Percentiles rank a stretch among this genome's conserved stretches.
Evolutionary conservation across 1,140 invertebrate genomes (phyloP).

Genomic region (Proales similis): DNA sequence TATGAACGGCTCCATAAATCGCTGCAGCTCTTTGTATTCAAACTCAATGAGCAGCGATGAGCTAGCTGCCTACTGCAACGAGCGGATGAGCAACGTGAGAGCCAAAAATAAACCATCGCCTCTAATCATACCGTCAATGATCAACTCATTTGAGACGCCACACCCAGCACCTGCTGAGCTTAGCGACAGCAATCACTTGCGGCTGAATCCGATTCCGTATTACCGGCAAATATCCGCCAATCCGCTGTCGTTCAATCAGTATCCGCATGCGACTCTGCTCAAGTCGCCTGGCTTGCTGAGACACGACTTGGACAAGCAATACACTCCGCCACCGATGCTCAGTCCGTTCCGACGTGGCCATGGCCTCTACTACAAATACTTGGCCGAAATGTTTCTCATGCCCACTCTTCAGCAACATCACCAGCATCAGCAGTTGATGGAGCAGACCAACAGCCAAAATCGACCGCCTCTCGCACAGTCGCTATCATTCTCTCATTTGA

Average conservation of each 20-base stretch:
- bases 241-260: slow-evolving; percentile 42
- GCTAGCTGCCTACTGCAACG: no score
- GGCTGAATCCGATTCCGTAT: slow-evolving; percentile 52
- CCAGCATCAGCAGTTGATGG: slow-evolving; percentile 45
- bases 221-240: slow-evolving; percentile 51
- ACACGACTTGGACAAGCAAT: slow-evolving; percentile 56
- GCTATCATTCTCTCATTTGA: no score
- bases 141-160: slow-evolving; percentile 52
- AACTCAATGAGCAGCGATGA: no score
- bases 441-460: no score
- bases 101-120: slow-evolving; percentile 60
- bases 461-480: no score
- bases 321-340: slow-evolving; percentile 83
- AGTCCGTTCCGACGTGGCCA: slow-evolving; percentile 76
- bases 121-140: slow-evolving; percentile 56
- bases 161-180: slow-evolving; percentile 16
- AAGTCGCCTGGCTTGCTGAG: slow-evolving; percentile 43
- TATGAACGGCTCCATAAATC: no score
- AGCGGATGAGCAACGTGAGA: no score
- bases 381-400: slow-evolving; percentile 38
- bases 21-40: no score
- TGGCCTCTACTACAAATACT: slow-evolving; percentile 65
- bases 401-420: slow-evolving; percentile 39
- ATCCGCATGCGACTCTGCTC: slow-evolving; percentile 39
- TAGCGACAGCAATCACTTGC: slow-evolving; percentile 56